These are phyloP conservation scores for Drosophila testacea DNA, from an alignment of 2,888 invertebrate genomes.

Conservation along the genomic window DNA sequence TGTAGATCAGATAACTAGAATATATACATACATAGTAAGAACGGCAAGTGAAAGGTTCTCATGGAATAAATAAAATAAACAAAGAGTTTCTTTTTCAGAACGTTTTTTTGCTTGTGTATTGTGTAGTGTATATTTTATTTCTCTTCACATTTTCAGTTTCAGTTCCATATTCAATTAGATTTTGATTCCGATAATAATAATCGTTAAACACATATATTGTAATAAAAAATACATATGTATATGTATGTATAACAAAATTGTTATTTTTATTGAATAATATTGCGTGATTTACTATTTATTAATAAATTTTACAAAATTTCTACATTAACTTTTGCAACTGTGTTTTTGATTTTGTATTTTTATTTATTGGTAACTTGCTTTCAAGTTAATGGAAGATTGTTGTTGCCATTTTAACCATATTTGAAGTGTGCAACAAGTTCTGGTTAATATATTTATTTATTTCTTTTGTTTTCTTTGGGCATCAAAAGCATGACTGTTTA, in stretches of 20 bases:
- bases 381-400: constrained; percentile 15
- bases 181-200: constrained; percentile 58
- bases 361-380: constrained; percentile 11
- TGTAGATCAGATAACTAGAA: not conserved
- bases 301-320: constrained; percentile 44
- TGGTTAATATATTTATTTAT: constrained; percentile 29
- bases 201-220: constrained; percentile 71
- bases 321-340: not conserved
- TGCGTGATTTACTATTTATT: constrained; percentile 65
- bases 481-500: constrained; percentile 77
- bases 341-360: not conserved
- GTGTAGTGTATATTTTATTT: constrained; percentile 61
- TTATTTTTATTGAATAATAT: constrained; percentile 70
- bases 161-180: constrained; percentile 17
- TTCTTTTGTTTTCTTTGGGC: constrained; percentile 63
- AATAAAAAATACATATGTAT: constrained; percentile 76
- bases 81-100: constrained; percentile 55
- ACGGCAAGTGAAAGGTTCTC: not conserved
- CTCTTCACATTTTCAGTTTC: constrained; percentile 51
- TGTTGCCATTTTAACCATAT: constrained; percentile 17
- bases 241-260: constrained; percentile 56
- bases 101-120: constrained; percentile 44
- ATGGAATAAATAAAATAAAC: constrained; percentile 22
- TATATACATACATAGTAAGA: not conserved
- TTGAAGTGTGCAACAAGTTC: constrained; percentile 44